phyloP scores from a whole-genome alignment of 2,797 vertebrate species.

The Myioborus miniatus region DNA sequence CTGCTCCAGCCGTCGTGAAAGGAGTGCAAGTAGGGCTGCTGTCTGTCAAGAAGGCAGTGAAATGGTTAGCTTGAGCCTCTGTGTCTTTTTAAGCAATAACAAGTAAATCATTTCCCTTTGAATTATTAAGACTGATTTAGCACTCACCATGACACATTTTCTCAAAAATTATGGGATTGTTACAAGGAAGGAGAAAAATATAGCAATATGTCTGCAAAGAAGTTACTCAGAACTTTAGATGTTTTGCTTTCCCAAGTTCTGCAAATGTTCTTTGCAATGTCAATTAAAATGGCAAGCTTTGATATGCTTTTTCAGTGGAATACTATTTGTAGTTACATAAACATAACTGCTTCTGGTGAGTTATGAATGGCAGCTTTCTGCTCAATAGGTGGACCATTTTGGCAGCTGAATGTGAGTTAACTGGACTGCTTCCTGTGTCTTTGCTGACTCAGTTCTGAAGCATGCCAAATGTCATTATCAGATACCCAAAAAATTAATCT shows the following conservation, averaged over 20 bases:
- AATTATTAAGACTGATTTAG: background rate
- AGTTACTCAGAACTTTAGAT: background rate
- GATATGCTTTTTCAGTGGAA: background rate
- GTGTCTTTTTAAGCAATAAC: background rate
- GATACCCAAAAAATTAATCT: background rate
- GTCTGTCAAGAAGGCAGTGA: background rate
- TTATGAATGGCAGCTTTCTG: background rate
- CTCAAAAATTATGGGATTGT: background rate
- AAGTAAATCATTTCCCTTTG: background rate
- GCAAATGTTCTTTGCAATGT: background rate
- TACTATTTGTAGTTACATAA: conserved; percentile 37
- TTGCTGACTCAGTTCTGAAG: conserved; percentile 8
- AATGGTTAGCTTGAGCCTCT: background rate
- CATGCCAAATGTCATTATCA: background rate
- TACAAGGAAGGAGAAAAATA: background rate
- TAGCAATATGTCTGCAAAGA: background rate
- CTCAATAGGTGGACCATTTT: background rate
- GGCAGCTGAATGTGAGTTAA: conserved; percentile 9
- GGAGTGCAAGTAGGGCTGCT: background rate
- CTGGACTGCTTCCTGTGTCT: background rate
- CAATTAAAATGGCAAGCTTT: background rate
- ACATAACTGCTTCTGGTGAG: background rate
- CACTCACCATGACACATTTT: background rate
- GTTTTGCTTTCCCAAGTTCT: background rate
- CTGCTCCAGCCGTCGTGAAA: background rate